Base-by-base conservation (phyloP, 1,140 invertebrate species). In the Drosophila sp. region DNA sequence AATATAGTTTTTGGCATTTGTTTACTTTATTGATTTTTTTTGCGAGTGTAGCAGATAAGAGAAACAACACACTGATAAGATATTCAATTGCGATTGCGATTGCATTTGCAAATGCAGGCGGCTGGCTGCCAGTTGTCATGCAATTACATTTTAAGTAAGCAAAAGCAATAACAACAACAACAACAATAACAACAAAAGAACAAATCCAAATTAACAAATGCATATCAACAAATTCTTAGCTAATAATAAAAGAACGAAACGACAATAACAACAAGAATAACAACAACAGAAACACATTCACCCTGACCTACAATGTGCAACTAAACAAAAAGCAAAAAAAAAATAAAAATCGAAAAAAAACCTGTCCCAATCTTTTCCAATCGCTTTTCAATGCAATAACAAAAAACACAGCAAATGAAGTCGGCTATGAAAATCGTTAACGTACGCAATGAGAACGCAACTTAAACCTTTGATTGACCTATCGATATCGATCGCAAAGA, bases 301-400 rank as follows among this genome's bases (percentile, higher is more conserved):
- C 80, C 80, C 78, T 82, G 79, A 83, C 80, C 75, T 63, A 82
- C 71, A 78, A 41, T 17, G 40, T 41, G 40, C 40, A 47, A 47
- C 8, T 38, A 38, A 4, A 38, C 5, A 7, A 2, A 23, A 5
- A 47, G 3, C 17, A 17, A 41, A 17, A 41, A 4, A 41, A 4
- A 4, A 1, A 41, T 1, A 75, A 67, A 30, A 27, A 35, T 17
- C 41, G 60, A 38, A 41, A 35, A 63, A 71, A 60, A 58, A 75
- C 72, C 62, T 29, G 72, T 73, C 70, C 30, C 1, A 3, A 29
- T 55, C 32, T 35, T 33, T 58, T 58, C 17, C 56, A 58, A 58
- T 35, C 25, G 23, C 44, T 27, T 50, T 25, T 27, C 44, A 7
- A 50, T 3, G 44, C 7, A 23, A 47, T 8, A 47, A 5, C 23